These are phyloP conservation scores for Charaxes varanes DNA, from an alignment of 1,140 invertebrate species.

Conservation along the genomic window DNA sequence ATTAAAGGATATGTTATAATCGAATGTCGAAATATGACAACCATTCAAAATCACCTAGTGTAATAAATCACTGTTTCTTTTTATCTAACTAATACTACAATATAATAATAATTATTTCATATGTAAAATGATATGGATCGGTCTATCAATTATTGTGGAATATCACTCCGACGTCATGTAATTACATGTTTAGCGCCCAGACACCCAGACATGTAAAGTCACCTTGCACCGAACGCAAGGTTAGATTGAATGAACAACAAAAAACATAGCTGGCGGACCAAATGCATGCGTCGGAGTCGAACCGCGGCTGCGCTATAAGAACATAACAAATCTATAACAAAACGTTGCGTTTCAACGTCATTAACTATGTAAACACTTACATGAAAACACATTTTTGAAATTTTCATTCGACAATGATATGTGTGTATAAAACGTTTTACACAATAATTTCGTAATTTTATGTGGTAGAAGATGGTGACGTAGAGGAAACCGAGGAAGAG, in stretches of 20 bases:
- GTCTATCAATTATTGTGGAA: constrained; percentile 55
- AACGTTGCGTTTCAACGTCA: constrained; percentile 28
- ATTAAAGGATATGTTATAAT: constrained; percentile 40
- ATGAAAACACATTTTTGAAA: constrained; percentile 36
- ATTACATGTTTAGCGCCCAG: constrained; percentile 67
- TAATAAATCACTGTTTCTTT: constrained; percentile 27
- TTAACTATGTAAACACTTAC: constrained; percentile 31
- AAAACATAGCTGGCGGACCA: constrained; percentile 44
- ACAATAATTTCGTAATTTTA: constrained; percentile 11
- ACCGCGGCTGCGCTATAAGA: constrained; percentile 33
- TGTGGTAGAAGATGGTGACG: constrained; percentile 34
- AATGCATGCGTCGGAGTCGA: constrained; percentile 42
- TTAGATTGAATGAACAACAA: constrained; percentile 66
- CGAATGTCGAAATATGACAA: constrained; percentile 25
- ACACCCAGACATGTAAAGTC: constrained; percentile 67
- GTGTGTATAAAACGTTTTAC: constrained; percentile 30
- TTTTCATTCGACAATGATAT: constrained; percentile 39
- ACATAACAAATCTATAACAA: constrained; percentile 39
- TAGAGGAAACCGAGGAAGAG: constrained; percentile 35
- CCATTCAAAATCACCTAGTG: constrained; percentile 29
- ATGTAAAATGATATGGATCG: constrained; percentile 65
- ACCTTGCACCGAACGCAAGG: constrained; percentile 65
- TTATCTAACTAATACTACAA: constrained; percentile 33
- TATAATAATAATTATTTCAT: constrained; percentile 38
- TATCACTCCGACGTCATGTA: constrained; percentile 57